These are phyloP conservation scores for Oryzaephilus surinamensis DNA, from an alignment of 1,140 invertebrate species.

Conservation along the genomic window DNA sequence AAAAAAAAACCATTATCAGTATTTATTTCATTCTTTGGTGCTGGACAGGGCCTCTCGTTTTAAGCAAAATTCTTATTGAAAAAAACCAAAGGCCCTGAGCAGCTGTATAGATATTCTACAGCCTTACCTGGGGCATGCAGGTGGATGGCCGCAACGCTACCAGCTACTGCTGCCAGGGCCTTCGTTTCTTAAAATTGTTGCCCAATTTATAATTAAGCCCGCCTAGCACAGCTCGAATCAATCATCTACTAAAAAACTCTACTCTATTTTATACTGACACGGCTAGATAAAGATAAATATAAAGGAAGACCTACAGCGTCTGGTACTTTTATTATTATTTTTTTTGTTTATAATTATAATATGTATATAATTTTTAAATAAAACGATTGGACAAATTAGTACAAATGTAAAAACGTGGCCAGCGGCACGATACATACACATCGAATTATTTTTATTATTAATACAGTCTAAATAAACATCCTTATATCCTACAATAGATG, in stretches of 20 bases:
- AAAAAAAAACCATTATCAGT: too few species aligned
- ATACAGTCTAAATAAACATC: constrained; percentile 15
- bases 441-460: constrained; percentile 20
- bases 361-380: constrained; percentile 16
- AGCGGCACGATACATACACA: constrained; percentile 21
- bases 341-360: constrained; percentile 14
- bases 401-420: constrained; percentile 8
- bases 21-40: too few species aligned
- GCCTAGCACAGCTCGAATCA: constrained; percentile 24
- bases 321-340: too few species aligned
- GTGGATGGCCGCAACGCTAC: constrained; percentile 13
- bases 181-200: constrained; percentile 31
- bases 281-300: constrained; percentile 15
- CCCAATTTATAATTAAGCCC: too few species aligned
- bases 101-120: constrained; percentile 29
- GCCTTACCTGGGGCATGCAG: constrained; percentile 27
- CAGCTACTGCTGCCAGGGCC: constrained; percentile 28
- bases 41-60: constrained; percentile 35
- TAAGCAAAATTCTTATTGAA: constrained; percentile 23
- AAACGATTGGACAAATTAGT: constrained; percentile 11
- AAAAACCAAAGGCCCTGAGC: constrained; percentile 37
- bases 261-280: constrained; percentile 21
- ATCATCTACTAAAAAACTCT: constrained; percentile 23
- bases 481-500: constrained; percentile 15
- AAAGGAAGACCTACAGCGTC: constrained; percentile 22